Conservation (phyloP, 2,113 vertebrate species). For the Pycnonotus jocosus region DNA sequence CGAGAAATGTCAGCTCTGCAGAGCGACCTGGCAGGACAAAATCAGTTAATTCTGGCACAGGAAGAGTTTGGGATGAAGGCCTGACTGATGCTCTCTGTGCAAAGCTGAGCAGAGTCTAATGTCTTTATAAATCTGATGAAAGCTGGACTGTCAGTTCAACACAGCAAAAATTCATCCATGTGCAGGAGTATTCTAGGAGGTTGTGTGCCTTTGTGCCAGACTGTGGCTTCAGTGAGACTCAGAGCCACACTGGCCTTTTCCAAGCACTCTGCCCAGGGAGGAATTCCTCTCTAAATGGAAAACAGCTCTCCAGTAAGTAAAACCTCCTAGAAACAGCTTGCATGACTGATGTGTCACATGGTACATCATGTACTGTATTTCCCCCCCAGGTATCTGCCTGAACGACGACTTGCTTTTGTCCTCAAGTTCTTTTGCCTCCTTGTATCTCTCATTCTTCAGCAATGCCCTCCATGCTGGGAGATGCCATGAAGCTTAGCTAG, state of each 20-base stretch:
- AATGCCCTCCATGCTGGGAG: background rate
- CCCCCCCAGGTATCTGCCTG: slow-evolving; percentile 9
- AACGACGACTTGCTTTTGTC: slow-evolving; percentile 41
- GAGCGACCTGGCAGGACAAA: background rate
- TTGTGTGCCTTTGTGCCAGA: background rate
- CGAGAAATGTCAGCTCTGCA: background rate
- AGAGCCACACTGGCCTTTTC: background rate
- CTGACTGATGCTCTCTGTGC: background rate
- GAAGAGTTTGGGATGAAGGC: background rate
- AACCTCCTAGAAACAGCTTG: slow-evolving; percentile 4
- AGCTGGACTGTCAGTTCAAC: background rate
- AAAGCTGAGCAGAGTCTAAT: background rate
- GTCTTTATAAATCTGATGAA: background rate
- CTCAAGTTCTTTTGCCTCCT: background rate
- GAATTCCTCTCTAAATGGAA: slow-evolving; percentile 6
- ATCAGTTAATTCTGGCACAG: background rate
- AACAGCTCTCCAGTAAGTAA: background rate
- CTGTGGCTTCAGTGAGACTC: background rate
- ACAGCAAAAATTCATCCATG: background rate
- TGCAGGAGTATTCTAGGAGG: background rate
- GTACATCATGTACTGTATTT: slow-evolving; percentile 18
- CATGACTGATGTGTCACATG: slow-evolving; percentile 24
- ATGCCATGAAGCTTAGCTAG: background rate
- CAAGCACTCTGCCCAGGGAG: background rate
- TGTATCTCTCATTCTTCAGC: background rate